Conservation (phyloP, 92 coral and sea anemone genomes). For the Muricea muricata region DNA sequence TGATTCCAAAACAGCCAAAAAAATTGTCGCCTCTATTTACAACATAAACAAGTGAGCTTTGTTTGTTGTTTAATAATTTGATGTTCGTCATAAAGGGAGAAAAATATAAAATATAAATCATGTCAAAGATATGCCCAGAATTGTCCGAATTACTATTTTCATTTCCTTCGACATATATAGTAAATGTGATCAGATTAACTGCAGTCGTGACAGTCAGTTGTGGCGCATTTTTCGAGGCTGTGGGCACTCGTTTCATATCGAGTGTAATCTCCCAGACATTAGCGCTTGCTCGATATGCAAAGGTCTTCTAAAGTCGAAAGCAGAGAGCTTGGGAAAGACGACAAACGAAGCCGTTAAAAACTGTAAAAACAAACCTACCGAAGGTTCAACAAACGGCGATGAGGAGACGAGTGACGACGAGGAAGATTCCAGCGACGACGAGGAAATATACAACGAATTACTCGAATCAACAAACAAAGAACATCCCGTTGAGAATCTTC, state of each 20-base stretch:
- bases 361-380: neutral
- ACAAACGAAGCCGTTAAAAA: neutral
- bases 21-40: no score
- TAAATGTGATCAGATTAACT: neutral
- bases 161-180: no score
- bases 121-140: no score
- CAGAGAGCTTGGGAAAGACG: neutral
- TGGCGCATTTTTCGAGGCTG: constrained; percentile 31
- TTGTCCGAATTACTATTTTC: no score
- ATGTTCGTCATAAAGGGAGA: no score
- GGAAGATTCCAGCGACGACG: neutral
- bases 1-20: no score
- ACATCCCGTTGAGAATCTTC: no score
- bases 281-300: neutral
- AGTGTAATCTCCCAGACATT: constrained; percentile 4
- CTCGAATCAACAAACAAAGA: no score
- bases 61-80: no score
- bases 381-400: neutral
- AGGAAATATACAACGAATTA: neutral
- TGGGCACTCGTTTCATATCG: constrained; percentile 9
- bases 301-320: neutral
- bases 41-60: no score
- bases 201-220: neutral
- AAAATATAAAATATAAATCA: no score
- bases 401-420: neutral